These are phyloP conservation scores for Cenopis cana DNA, from an alignment of 2,888 invertebrate genomes.

Conservation along the genomic window DNA sequence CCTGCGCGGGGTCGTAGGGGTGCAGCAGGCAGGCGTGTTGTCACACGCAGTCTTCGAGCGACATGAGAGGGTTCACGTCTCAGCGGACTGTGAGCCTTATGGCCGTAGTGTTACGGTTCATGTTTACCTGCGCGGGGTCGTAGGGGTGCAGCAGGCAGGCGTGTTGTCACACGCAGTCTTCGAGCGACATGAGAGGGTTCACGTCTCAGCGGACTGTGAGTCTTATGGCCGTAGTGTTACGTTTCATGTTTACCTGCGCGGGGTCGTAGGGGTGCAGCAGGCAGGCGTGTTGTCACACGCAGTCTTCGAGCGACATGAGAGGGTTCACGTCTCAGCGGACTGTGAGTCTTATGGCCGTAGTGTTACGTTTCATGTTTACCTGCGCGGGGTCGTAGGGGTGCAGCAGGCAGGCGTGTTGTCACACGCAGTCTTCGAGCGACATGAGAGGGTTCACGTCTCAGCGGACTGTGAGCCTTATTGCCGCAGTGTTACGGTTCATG, in stretches of 20 bases:
- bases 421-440: conserved; percentile 99
- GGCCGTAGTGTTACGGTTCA: neutral
- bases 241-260: conserved; percentile 63
- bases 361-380: conserved; percentile 52
- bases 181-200: conserved; percentile 99
- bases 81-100: too few species aligned
- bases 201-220: conserved; percentile 89
- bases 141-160: conserved; percentile 85
- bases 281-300: conserved; percentile 96
- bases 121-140: conserved; percentile 74
- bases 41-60: conserved; percentile 99
- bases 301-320: conserved; percentile 99
- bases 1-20: conserved; percentile 79
- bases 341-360: too few species aligned
- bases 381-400: conserved; percentile 80
- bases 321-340: conserved; percentile 99
- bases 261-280: conserved; percentile 82
- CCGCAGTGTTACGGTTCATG: neutral
- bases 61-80: conserved; percentile 99
- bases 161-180: conserved; percentile 99
- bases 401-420: conserved; percentile 90
- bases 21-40: conserved; percentile 88
- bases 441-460: conserved; percentile 99
- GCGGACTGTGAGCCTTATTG: too few species aligned
- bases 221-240: neutral